Evolutionary conservation across 2,888 invertebrate genomes (phyloP).

Genomic region (Opisthograptis luteolata): DNA sequence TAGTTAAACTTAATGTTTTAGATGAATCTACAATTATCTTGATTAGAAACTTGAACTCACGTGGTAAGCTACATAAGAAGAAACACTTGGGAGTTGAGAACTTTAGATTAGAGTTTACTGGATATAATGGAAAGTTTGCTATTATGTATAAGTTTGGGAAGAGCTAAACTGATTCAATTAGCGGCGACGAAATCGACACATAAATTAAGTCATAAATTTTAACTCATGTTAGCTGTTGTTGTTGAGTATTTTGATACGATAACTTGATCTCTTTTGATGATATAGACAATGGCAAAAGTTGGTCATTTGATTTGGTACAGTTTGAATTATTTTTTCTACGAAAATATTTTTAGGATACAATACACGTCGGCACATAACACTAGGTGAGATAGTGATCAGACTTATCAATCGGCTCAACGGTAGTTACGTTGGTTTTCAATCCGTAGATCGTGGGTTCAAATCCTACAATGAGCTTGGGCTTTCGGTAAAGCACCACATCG

Average conservation of each 20-base stretch:
- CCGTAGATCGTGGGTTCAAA: too few relatives aligned
- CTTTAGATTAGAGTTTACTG: conserved; percentile 22
- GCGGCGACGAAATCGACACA: not conserved
- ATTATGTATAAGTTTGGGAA: not conserved
- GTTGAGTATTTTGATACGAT: not conserved
- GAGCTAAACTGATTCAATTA: not conserved
- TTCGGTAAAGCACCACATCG: too few relatives aligned
- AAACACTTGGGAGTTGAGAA: conserved; percentile 11
- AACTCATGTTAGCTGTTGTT: not conserved
- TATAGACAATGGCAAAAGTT: too few relatives aligned
- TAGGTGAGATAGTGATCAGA: too few relatives aligned
- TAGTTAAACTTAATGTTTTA: not conserved
- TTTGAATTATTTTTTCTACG: too few relatives aligned
- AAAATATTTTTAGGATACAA: too few relatives aligned
- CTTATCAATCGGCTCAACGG: too few relatives aligned
- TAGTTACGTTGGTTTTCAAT: too few relatives aligned
- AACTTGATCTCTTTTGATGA: too few relatives aligned
- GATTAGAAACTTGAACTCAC: conserved; percentile 12
- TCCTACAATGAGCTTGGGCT: too few relatives aligned
- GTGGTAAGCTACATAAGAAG: conserved; percentile 7
- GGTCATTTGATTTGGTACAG: too few relatives aligned
- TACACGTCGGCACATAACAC: too few relatives aligned
- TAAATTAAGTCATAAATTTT: not conserved
- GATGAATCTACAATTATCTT: conserved; percentile 16
- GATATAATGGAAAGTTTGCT: conserved; percentile 6